Conservation (phyloP, 2,888 invertebrate genomes). For the Ectemnius cavifrons region DNA sequence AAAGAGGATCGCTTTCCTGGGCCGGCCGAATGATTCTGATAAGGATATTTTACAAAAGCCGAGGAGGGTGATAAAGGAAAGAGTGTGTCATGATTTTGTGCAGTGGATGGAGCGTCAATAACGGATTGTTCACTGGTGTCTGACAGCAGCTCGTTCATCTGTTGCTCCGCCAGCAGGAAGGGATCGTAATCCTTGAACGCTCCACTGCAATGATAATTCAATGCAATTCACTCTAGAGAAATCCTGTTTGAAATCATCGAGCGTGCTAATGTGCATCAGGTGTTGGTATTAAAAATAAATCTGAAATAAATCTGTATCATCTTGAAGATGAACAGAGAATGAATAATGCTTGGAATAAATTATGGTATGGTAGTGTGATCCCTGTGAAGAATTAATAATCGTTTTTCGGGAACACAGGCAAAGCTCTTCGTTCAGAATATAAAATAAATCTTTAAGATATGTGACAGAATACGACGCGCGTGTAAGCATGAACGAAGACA, state of each 20-base stretch:
- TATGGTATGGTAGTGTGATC: no score
- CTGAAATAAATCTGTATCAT: no score
- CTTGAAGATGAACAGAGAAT: no score
- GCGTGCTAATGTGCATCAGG: not conserved
- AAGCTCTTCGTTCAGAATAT: no score
- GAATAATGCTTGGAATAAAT: no score
- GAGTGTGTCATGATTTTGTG: constrained; percentile 51
- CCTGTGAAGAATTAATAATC: no score
- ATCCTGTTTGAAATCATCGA: not conserved
- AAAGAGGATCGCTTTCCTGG: constrained; percentile 73
- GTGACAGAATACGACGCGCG: not conserved
- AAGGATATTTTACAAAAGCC: constrained; percentile 73
- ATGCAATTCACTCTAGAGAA: constrained; percentile 5
- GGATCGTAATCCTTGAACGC: constrained; percentile 84
- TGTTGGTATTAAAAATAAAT: not conserved
- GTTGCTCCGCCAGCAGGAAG: constrained; percentile 88
- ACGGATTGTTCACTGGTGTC: constrained; percentile 79
- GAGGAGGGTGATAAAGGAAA: constrained; percentile 74
- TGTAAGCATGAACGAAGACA: constrained; percentile 31
- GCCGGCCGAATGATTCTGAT: constrained; percentile 19
- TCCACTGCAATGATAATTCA: constrained; percentile 63
- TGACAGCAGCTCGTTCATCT: constrained; percentile 89
- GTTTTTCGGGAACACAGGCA: no score
- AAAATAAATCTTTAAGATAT: no score
- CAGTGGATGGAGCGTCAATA: constrained; percentile 59